Evolutionary conservation across 2,113 vertebrate species (phyloP), one percentile per base, ranked within the genome.

Genomic region (Aegithalos caudatus): DNA sequence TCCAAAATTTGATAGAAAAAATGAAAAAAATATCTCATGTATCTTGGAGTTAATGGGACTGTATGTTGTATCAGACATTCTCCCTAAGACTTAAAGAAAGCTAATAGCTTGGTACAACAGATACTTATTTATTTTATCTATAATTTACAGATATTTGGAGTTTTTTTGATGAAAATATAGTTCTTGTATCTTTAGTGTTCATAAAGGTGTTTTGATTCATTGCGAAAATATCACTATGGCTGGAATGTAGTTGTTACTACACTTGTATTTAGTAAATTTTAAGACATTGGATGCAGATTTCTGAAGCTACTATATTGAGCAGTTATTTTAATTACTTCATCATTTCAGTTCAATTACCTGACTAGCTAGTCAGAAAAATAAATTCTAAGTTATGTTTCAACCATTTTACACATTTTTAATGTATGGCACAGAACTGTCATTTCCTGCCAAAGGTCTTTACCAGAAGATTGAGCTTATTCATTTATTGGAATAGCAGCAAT

Each of bases 21-120:
- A 65, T 61, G 0, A 24, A 62, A 73, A n/a, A 29, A 4, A 6
- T 33, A 6, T 19, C 20, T 51, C 0, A 1, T 37, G 4, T 31
- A 12, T 28, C 24, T 28, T 37, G 23, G 17, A 76, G 8, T 53
- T 62, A 12, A 33, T 33, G 4, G 28, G 76, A 7, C 2, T 66
- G 22, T 78, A 4, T 54, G 6, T 42, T 84, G 21, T 11, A 25
- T 58, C 53, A 45, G 53, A 60, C 5, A 21, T 44, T 64, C 13
- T 62, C 14, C 20, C 15, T 71, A 61, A 78, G 1, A 7, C 51
- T 78, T 86, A 40, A 28, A 73, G 81, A 35, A 38, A 77, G 20
- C 11, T 51, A 50, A 31, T 40, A 54, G 1, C 37, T 88, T 61
- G 51, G 14, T 37, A 24, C 14, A 28, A 10, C 7, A 14, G n/a